Evolutionary conservation across 2,888 invertebrate genomes (phyloP).

Genomic region (Acholoe squamosa): DNA sequence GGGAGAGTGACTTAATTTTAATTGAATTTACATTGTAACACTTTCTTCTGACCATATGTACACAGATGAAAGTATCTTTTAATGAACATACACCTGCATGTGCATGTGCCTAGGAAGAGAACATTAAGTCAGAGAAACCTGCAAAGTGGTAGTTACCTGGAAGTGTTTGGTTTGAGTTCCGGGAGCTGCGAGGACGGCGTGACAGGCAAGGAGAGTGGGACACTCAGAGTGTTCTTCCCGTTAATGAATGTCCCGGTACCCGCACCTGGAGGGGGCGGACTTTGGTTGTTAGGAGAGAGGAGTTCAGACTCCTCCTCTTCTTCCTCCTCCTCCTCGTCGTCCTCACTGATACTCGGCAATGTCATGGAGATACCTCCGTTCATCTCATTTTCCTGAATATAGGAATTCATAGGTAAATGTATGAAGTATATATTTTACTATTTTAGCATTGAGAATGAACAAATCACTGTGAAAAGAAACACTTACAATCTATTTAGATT

Average conservation of each 20-base stretch:
- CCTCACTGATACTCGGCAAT: conserved; percentile 96
- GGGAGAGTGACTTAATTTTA: too few species aligned
- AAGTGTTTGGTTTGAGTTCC: not conserved
- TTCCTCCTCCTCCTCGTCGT: conserved; percentile 88
- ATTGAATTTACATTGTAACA: too few species aligned
- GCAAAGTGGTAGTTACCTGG: not conserved
- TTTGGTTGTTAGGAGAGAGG: conserved; percentile 19
- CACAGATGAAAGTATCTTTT: too few species aligned
- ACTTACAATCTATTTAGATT: too few species aligned
- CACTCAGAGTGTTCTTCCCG: not conserved
- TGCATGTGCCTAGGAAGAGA: too few species aligned
- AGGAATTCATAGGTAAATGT: too few species aligned
- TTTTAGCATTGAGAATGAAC: too few species aligned
- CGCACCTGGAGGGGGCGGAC: conserved; percentile 26
- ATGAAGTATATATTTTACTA: too few species aligned
- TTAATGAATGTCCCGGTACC: not conserved
- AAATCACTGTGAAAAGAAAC: too few species aligned
- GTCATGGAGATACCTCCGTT: conserved; percentile 91
- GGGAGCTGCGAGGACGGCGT: conserved; percentile 45
- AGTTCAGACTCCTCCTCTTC: conserved; percentile 85
- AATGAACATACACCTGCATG: too few species aligned
- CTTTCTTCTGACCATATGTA: too few species aligned
- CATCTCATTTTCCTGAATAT: conserved; percentile 78
- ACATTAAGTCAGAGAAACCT: too few species aligned
- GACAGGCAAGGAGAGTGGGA: not conserved